Percentiles rank a stretch among this genome's conserved stretches.
phyloP scores from a whole-genome alignment of 2,888 invertebrate species.

The Melanargia galathea region DNA sequence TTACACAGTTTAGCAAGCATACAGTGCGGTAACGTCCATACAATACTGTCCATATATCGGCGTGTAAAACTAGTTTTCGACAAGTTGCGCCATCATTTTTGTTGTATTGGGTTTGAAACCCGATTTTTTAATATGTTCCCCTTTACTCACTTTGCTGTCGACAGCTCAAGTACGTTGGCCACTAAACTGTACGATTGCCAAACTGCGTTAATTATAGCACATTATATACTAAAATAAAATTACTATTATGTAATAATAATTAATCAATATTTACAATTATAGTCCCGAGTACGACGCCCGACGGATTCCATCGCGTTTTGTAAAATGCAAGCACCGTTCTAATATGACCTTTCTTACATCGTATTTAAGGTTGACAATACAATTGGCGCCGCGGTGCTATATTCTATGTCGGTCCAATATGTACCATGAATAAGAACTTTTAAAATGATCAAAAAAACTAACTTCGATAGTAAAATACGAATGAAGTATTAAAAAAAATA shows the following conservation, averaged over 20 bases:
- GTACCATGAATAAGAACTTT: slow-evolving; percentile 1
- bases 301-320: slow-evolving; percentile 43
- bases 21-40: neutral
- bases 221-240: slow-evolving; percentile 76
- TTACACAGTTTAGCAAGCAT: slow-evolving; percentile 18
- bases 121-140: neutral
- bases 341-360: slow-evolving; percentile 36
- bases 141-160: too few species aligned
- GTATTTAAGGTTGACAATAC: slow-evolving; percentile 28
- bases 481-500: neutral
- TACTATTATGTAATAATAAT: slow-evolving; percentile 78
- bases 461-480: neutral
- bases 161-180: neutral
- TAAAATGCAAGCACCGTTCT: slow-evolving; percentile 51
- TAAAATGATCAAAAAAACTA: neutral
- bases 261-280: slow-evolving; percentile 76
- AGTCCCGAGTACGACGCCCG: slow-evolving; percentile 54
- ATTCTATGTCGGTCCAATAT: slow-evolving; percentile 13
- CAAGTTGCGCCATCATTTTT: neutral
- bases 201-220: slow-evolving; percentile 57
- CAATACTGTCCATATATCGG: too few species aligned
- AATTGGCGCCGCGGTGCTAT: slow-evolving; percentile 24
- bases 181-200: neutral
- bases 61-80: too few species aligned
- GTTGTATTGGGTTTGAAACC: neutral